Evolutionary conservation across 1,140 invertebrate species (phyloP), one percentile per base, ranked within the genome.

Genomic region (Zaprionus capensis): DNA sequence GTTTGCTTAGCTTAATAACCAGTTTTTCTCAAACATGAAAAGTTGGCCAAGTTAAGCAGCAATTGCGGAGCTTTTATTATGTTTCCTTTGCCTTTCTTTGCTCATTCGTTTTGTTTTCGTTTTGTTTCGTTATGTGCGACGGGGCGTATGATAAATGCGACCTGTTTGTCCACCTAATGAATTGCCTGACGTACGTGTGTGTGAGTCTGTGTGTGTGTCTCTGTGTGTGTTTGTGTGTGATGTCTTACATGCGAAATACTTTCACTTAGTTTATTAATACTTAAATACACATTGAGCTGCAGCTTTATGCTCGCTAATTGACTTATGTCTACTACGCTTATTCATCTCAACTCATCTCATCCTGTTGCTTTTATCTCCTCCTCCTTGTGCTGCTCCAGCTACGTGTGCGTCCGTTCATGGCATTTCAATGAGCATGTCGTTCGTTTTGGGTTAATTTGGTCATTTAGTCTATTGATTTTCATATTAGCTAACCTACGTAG

Each of bases 231-330:
- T 9, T 15, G n/a, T 67, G 57, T 36, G 24, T 63, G 28, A 66
- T 68, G 49, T 26, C 58, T 67, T 78, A 71, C 61, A 59, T 57
- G 71, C 68, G 44, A 76, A 84, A 88, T 84, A 86, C 82, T 79
- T 62, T 79, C 55, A 68, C 81, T 86, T 76, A 81, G 71, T 76
- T 77, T 77, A 77, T 77, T 86, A 87, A 87, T 87, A 87, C 84
- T 87, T 88, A 87, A 87, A 88, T 88, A 90, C 84, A 84, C 84
- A 81, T 90, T 88, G 75, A 87, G 84, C 84, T 87, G 67, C 44
- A 69, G 75, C 71, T 61, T 53, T 68, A 76, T 80, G 80, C 76
- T 38, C 71, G 68, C 84, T 88, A 87, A 87, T 88, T 88, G 85
- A 84, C 84, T 87, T 87, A 84, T 78, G 75, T 46, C 41, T 46